A percentile compares a stretch with the other conserved stretches of the same genome.
These are phyloP conservation scores for Trematomus bernacchii DNA, from an alignment of 2,797 vertebrate genomes.

Conservation along the genomic window DNA sequence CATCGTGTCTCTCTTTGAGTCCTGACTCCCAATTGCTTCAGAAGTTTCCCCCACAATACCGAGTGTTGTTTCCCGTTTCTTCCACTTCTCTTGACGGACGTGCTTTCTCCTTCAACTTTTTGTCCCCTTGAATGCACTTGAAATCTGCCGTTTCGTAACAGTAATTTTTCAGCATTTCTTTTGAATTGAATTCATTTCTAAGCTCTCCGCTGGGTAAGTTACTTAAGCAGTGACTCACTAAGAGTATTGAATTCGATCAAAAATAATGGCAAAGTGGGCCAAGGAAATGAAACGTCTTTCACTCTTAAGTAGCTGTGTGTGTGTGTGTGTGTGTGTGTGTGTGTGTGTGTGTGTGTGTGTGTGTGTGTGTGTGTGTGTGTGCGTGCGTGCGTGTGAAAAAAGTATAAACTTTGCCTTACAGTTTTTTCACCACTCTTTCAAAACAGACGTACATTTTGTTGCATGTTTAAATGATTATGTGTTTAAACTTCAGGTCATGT, in stretches of 20 bases:
- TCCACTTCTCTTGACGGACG: conserved; percentile 32
- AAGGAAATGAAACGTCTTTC: conserved; percentile 50
- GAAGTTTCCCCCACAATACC: conserved; percentile 44
- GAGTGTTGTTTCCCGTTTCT: conserved; percentile 33
- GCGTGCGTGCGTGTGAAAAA: background rate
- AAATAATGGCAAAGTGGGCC: conserved; percentile 64
- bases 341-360: background rate
- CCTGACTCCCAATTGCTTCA: too few species aligned
- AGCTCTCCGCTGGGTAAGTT: conserved; percentile 62
- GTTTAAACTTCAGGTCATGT: background rate
- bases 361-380: background rate
- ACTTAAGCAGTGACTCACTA: conserved; percentile 66
- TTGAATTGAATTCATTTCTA: conserved; percentile 68
- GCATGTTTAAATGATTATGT: background rate
- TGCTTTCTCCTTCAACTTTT: conserved; percentile 49
- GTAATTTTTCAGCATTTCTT: conserved; percentile 58
- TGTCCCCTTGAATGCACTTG: conserved; percentile 20
- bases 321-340: conserved; percentile 4
- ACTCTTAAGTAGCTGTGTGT: conserved; percentile 1
- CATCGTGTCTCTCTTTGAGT: too few species aligned
- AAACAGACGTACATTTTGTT: background rate
- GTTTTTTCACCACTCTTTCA: conserved; percentile 9
- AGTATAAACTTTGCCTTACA: background rate
- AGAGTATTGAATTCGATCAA: conserved; percentile 67
- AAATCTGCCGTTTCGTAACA: conserved; percentile 57